Conservation (phyloP, 35 echinoderm and acorn worm genomes). For the Ophiothrix spiculata region DNA sequence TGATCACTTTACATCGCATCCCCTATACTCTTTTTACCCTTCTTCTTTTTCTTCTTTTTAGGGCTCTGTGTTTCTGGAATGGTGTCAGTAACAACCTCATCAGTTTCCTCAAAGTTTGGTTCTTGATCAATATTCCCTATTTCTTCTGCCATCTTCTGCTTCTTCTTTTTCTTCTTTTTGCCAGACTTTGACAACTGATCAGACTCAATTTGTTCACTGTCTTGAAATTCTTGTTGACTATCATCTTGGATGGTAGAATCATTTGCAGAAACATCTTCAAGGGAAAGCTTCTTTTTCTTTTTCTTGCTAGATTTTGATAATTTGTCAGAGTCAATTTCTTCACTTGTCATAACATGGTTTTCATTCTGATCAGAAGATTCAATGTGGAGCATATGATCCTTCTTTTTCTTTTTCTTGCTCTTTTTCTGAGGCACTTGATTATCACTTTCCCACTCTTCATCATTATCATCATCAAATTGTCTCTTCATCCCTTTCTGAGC, state of each 20-base stretch:
- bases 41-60: not conserved
- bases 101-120: not conserved
- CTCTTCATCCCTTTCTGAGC: not conserved
- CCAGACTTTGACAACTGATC: not conserved
- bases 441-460: not conserved
- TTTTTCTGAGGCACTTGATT: not conserved
- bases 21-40: not conserved
- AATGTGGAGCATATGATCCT: no score
- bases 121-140: not conserved
- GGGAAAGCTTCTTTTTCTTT: not conserved
- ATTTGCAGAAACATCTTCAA: no score
- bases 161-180: not conserved
- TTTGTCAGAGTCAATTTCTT: no score
- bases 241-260: no score
- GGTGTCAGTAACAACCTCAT: not conserved
- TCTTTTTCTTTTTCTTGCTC: slow-evolving; percentile 36
- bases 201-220: not conserved
- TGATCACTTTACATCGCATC: no score
- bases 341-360: no score
- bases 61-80: not conserved
- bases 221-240: no score
- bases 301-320: not conserved
- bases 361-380: no score
- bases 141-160: no score
- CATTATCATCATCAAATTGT: not conserved